Evolutionary conservation across 2,888 invertebrate species (phyloP).

Genomic region (Pandemis corylana): DNA sequence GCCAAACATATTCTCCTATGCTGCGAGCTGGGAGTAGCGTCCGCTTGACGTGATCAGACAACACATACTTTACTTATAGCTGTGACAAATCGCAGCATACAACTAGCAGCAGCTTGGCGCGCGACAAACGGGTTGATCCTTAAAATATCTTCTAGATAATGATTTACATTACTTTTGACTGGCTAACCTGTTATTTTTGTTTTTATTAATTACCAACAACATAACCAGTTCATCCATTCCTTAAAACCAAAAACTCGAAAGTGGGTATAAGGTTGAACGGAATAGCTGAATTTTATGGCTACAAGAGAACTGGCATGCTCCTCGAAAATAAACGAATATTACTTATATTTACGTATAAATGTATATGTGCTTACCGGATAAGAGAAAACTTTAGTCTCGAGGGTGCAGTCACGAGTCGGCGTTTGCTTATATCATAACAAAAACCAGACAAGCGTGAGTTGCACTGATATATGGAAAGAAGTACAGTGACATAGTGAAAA

Average conservation of each 20-base stretch:
- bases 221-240: too few species aligned
- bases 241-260: too few species aligned
- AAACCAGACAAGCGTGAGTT: neutral
- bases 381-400: slow-evolving; percentile 4
- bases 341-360: neutral
- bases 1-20: neutral
- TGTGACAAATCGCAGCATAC: too few species aligned
- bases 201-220: too few species aligned
- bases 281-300: neutral
- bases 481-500: neutral
- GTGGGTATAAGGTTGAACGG: too few species aligned
- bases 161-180: too few species aligned
- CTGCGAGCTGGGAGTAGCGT: neutral
- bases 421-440: slow-evolving; percentile 5
- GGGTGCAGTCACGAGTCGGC: neutral
- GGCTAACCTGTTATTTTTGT: too few species aligned
- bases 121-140: neutral
- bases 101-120: neutral
- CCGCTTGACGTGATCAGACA: neutral
- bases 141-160: neutral
- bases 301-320: neutral
- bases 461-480: neutral
- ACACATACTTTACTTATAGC: too few species aligned
- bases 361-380: neutral
- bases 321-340: neutral